phyloP scores from a whole-genome alignment of 2,113 vertebrate species.

The Lagopus leucura region DNA sequence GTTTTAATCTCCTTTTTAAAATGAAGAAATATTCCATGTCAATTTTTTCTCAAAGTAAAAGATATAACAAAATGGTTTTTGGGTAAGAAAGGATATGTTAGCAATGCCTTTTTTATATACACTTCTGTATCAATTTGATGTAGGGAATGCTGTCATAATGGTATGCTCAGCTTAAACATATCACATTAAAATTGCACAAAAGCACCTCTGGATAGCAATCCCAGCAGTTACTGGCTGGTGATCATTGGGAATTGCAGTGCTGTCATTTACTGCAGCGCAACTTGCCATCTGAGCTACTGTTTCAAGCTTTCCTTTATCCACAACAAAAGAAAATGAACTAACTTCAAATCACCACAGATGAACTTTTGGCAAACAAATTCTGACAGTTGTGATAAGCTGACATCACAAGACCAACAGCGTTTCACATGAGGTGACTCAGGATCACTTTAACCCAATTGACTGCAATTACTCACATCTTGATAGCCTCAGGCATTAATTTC shows the following conservation, averaged over 20 bases:
- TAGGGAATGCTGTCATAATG: accelerated
- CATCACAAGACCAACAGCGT: neutral
- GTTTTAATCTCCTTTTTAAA: neutral
- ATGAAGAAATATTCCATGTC: neutral
- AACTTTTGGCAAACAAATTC: neutral
- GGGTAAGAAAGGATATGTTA: neutral
- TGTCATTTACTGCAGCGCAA: accelerated
- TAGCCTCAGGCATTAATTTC: neutral
- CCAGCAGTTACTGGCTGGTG: neutral
- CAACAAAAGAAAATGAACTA: neutral
- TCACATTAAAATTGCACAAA: neutral
- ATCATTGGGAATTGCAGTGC: neutral
- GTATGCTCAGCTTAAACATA: accelerated
- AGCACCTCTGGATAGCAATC: neutral
- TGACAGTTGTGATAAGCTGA: neutral
- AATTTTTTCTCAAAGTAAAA: neutral
- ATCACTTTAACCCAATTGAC: neutral
- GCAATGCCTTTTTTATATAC: neutral
- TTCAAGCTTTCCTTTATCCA: accelerated
- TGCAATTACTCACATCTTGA: neutral
- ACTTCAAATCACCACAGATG: accelerated
- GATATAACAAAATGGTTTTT: neutral
- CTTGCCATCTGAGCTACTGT: neutral
- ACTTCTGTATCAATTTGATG: accelerated
- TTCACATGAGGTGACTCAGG: neutral